A percentile compares a stretch with the other conserved stretches of the same genome.
These are phyloP conservation scores for Eidolon dupreanum DNA, from an alignment of 2,797 vertebrate genomes.

Conservation along the genomic window DNA sequence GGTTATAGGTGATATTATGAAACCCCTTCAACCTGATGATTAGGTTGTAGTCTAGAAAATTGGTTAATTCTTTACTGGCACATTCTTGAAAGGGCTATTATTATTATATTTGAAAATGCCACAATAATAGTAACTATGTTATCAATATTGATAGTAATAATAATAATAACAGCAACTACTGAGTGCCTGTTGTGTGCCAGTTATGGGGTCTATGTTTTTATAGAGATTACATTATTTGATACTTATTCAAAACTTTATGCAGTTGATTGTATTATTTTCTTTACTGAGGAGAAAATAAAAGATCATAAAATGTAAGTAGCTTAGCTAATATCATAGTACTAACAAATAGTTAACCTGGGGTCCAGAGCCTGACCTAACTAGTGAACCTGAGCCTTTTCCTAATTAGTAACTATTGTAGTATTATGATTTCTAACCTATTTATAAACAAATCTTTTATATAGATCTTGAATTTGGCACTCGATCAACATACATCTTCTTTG, in stretches of 20 bases:
- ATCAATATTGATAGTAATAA: background rate
- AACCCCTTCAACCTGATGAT: background rate
- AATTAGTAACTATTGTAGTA: background rate
- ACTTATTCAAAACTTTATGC: background rate
- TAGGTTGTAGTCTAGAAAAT: background rate
- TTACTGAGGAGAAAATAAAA: background rate
- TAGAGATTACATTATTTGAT: conserved; percentile 5
- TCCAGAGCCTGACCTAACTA: background rate
- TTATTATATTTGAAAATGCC: background rate
- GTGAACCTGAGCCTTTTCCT: background rate
- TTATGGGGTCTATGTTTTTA: background rate
- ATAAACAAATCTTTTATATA: conserved; percentile 2
- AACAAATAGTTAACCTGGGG: background rate
- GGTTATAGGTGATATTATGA: background rate
- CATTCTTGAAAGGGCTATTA: background rate
- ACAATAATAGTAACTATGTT: background rate
- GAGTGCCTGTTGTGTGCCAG: background rate
- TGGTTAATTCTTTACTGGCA: background rate
- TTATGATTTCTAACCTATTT: background rate
- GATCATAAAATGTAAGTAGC: background rate
- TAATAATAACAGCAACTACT: background rate
- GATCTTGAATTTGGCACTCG: background rate
- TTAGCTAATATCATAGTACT: background rate
- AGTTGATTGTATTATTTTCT: conserved; percentile 14
- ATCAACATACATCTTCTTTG: background rate